These are phyloP conservation scores for Hemibagrus guttatus DNA, from an alignment of 2,797 vertebrate genomes.

Conservation along the genomic window DNA sequence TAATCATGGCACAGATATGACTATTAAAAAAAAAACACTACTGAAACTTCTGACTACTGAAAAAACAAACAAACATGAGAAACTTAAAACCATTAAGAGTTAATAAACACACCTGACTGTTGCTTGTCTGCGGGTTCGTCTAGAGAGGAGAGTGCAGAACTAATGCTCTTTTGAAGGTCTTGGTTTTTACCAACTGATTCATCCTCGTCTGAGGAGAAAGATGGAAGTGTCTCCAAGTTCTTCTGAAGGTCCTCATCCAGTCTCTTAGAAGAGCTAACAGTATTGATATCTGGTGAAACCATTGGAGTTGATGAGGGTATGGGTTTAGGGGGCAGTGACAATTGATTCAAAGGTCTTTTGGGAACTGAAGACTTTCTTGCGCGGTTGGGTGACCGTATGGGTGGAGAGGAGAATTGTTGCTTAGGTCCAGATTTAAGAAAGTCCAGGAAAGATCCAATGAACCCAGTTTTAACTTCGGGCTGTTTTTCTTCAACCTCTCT, in stretches of 20 bases:
- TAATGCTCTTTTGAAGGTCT: conserved; percentile 90
- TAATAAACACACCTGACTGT: conserved; percentile 76
- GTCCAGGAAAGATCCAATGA: conserved; percentile 97
- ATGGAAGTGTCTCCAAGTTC: conserved; percentile 88
- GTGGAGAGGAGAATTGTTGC: conserved; percentile 90
- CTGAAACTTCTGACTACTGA: no score
- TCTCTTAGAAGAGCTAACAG: conserved; percentile 79
- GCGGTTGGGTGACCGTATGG: conserved; percentile 85
- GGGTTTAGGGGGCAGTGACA: conserved; percentile 75
- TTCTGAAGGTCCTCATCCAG: conserved; percentile 87
- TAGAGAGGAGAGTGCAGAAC: conserved; percentile 83
- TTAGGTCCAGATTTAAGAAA: conserved; percentile 97
- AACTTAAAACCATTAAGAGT: neutral
- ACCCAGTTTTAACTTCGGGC: conserved; percentile 96
- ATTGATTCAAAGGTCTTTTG: conserved; percentile 74
- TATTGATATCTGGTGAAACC: conserved; percentile 71
- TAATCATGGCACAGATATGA: neutral
- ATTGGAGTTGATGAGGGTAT: conserved; percentile 67
- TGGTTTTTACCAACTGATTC: conserved; percentile 89
- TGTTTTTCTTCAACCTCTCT: conserved; percentile 98
- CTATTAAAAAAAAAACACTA: no score
- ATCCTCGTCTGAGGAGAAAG: conserved; percentile 96
- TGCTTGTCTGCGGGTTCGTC: conserved; percentile 87
- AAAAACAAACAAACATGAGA: no score
- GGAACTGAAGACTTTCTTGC: conserved; percentile 81